phyloP scores from a whole-genome alignment of 2,888 invertebrate species.

The Agonum fuliginosum region DNA sequence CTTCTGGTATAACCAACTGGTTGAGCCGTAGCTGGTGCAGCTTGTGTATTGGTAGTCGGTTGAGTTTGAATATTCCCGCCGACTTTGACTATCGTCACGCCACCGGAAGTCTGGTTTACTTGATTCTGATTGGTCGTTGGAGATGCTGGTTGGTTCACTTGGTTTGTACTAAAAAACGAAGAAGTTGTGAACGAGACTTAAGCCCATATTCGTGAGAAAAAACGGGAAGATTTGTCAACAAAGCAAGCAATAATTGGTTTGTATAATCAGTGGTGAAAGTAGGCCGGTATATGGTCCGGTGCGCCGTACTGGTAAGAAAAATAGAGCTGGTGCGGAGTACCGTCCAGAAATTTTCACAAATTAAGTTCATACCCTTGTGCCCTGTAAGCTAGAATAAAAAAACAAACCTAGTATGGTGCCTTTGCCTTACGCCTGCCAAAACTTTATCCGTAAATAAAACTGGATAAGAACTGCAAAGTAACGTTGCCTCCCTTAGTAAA shows the following conservation, averaged over 20 bases:
- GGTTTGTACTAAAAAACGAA: constrained; percentile 69
- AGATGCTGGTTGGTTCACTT: constrained; percentile 67
- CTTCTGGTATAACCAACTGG: constrained; percentile 76
- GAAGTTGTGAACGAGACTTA: too few relatives aligned
- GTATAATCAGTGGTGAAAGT: too few relatives aligned
- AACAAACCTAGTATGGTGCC: constrained; percentile 73
- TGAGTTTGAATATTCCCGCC: constrained; percentile 72
- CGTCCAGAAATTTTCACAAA: background rate
- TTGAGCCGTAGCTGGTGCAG: constrained; percentile 64
- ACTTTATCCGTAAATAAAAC: constrained; percentile 87
- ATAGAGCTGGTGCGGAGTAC: too few relatives aligned
- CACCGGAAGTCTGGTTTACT: constrained; percentile 83
- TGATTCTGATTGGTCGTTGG: constrained; percentile 72
- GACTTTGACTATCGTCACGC: constrained; percentile 87
- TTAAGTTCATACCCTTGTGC: background rate
- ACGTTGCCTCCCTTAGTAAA: constrained; percentile 86
- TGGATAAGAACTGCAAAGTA: constrained; percentile 87
- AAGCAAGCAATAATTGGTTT: too few relatives aligned
- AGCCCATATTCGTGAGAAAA: too few relatives aligned
- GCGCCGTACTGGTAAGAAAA: too few relatives aligned
- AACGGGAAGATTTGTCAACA: too few relatives aligned
- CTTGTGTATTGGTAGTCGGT: constrained; percentile 62
- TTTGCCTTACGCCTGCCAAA: constrained; percentile 82
- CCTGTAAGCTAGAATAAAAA: background rate
- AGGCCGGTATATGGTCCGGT: too few relatives aligned